Base-by-base conservation (phyloP, 2,797 vertebrate genomes). In the Coendou prehensilis region DNA sequence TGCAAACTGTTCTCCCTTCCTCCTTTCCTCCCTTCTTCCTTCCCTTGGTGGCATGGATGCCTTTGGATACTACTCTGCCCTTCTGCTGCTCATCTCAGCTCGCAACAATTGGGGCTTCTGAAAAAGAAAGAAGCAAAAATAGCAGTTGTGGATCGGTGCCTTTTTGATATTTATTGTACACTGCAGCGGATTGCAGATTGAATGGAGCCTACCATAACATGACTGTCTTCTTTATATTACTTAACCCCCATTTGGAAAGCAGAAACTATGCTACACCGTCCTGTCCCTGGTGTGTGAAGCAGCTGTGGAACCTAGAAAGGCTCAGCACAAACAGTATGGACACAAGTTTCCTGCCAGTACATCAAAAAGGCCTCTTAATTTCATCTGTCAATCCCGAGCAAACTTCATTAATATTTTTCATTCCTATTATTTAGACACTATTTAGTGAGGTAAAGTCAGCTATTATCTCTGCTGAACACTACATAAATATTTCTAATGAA, bases 121-220 rank as follows among this genome's bases (percentile, higher is more conserved):
- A 96, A 89, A 94, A 94, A 64, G 79, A 84, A 81, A 95, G 59
- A 50, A 91, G 73, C 89, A 52, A 76, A 95, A 97, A 89, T 69
- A 93, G 85, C 63, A 61, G 50, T 90, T 69, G 56, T 52, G n/a
- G 90, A 81, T 33, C 89, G 78, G 45, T 23, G 41, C 9, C 45
- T 94, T 96, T 96, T 37, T 37, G 23, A 80, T 59, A 75, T 59
- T 96, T 91, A 54, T 41, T 89, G 54, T 75, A 30, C 11, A 56
- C 9, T 54, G 28, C 4, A 54, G 41, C 80, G 87, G 83, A 88
- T 47, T 75, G 61, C 37, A 90, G 33, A 64, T 1, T 92, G 86
- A 91, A 73, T 52, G 76, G 47, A 92, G 37, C 54, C 59, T 23
- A 57, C 18, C 56, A 78, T 33, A 88, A 86, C 75, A 54, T 8